Evolutionary conservation across 1,140 invertebrate genomes (phyloP), one percentile per base, ranked within the genome.

Genomic region (Drosophila kepulauana): DNA sequence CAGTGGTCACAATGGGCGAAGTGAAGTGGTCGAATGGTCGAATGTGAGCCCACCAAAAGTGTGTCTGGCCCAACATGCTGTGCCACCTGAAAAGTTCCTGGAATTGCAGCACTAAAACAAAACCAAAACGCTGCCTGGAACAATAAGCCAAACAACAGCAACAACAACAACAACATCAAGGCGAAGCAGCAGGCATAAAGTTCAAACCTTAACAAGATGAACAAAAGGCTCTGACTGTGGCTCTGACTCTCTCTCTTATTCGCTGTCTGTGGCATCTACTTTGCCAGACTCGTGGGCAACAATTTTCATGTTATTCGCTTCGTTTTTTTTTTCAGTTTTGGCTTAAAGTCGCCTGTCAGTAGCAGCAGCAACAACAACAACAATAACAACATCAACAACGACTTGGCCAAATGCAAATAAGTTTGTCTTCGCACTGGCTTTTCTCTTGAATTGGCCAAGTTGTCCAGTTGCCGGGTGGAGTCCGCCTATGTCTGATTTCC

Each of bases 41-140:
- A 80, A 85, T 85, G 81, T 5, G 0, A 28, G 84, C 78, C 85
- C 85, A 89, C 75, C 85, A 89, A 85, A 89, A 89, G 85, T 89
- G 85, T 89, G 85, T 89, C 75, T 85, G 79, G 48, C 57, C 66
- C 66, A 80, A 81, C 85, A 89, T 85, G 85, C 85, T 89, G 86
- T 85, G 85, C 85, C 85, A 89, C 85, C 85, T 89, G 85, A 89
- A 89, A 89, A 89, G 85, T 89, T 89, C 85, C 72, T 66, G 81
- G 85, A 89, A 89, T 68, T 79, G 69, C 65, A 78, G 69, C 59
- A 75, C 59, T 70, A 54, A 46, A 48, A 66, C 49, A 70, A 68
- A 78, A 30, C 54, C 35, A 71, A 61, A 46, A 68, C 46, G 57
- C 81, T 78, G 66, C 30, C 49, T 33, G 38, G 82, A 88, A 87